A percentile compares a stretch with the other conserved stretches of the same genome.
These are phyloP conservation scores for Trichonephila clavipes DNA, from an alignment of 1,140 invertebrate genomes.

Conservation along the genomic window DNA sequence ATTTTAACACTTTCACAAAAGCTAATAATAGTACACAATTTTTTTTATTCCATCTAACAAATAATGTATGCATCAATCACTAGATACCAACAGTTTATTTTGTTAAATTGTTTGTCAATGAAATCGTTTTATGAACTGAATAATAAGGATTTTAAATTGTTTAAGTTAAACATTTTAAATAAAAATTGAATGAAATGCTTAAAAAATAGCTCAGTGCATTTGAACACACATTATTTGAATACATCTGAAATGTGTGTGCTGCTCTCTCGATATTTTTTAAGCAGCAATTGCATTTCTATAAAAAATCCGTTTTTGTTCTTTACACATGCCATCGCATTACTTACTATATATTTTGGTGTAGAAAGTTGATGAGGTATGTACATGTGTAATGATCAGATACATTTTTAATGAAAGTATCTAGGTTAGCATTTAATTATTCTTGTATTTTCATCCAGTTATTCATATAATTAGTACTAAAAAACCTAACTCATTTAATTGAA, in stretches of 20 bases:
- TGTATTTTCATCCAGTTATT: neutral
- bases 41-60: neutral
- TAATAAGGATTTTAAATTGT: neutral
- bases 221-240: constrained; percentile 6
- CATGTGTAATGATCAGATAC: neutral
- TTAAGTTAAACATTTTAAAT: neutral
- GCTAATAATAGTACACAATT: neutral
- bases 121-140: neutral
- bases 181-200: neutral
- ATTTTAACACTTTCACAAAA: constrained; percentile 58
- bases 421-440: neutral
- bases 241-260: constrained; percentile 18
- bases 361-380: neutral
- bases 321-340: neutral
- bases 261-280: neutral
- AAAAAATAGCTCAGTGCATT: neutral
- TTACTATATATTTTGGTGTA: neutral
- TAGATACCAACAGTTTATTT: neutral
- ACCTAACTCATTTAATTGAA: neutral
- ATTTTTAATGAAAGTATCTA: neutral
- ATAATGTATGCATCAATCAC: neutral
- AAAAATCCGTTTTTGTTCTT: neutral
- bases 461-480: neutral
- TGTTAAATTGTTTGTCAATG: constrained; percentile 4
- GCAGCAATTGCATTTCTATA: neutral